Base-by-base conservation (phyloP, 2,797 vertebrate genomes). In the Myripristis murdjan region DNA sequence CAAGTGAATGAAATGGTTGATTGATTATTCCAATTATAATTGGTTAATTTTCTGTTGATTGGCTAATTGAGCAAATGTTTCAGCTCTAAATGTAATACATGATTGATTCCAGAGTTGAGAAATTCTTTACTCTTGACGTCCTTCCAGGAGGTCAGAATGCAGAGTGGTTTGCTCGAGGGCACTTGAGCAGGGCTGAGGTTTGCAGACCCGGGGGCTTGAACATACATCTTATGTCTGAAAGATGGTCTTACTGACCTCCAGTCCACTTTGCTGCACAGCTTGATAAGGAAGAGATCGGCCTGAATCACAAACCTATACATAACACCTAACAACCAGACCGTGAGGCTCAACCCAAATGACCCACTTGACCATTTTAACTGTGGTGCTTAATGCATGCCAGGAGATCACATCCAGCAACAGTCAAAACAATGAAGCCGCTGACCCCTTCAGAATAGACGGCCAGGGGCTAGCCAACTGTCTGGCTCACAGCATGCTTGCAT, bases 161-260 rank as follows among this genome's bases (percentile, higher is more conserved):
- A 47, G 43, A 39, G 37, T 39, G 11, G 12, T 3, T 64, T 23
- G 20, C 35, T 58, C 46, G 31, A 39, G 16, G 41, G 37, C 48
- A 60, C 61, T 10, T 26, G 1, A 44, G 26, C 39, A 12, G 23
- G 14, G 31, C 31, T 14, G 23, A 43, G 48, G 48, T 49, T 44
- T 55, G 53, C 47, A 66, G 56, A 71, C 56, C 26, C 9, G 9
- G 20, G 22, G 33, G 16, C 20, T 51, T 43, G 15, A 54, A 58
- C 16, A 12, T 56, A 11, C 22, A 22, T n/a, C 18, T 48, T 33
- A n/a, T 62, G 7, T 43, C 28, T 39, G 4, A 64, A 24, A 15
- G 1, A 15, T 1, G 5, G 18, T 35, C 9, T 16, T 60, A 22
- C 41, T 49, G 15, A 62, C 18, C 52, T 20, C 62, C 28, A 11